phyloP scores from a whole-genome alignment of 1,140 invertebrate species.

The Pseudomyrmex dendroicus region DNA sequence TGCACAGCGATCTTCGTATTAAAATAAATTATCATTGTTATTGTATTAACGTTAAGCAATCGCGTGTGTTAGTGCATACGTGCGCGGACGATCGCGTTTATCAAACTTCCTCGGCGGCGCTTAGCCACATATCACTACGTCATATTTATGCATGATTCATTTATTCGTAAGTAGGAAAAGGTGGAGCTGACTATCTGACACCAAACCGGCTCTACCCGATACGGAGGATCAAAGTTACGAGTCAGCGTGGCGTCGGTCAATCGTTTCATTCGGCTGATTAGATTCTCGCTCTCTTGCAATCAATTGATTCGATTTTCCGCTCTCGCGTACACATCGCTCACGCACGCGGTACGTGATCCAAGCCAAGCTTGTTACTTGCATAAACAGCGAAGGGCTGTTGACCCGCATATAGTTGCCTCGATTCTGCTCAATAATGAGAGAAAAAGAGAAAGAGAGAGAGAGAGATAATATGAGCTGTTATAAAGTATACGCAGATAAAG shows the following conservation, averaged over 20 bases:
- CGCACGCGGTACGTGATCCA: constrained; percentile 38
- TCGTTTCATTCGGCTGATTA: constrained; percentile 32
- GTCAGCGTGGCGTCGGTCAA: constrained; percentile 12
- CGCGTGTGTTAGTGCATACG: not conserved
- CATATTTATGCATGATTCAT: constrained; percentile 23
- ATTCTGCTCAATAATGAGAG: constrained; percentile 18
- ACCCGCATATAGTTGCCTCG: constrained; percentile 6
- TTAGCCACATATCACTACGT: not conserved
- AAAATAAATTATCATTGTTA: too few species aligned
- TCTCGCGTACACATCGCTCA: constrained; percentile 8
- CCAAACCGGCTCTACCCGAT: not conserved
- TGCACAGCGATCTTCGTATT: too few species aligned
- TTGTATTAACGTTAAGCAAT: not conserved
- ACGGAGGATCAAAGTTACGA: not conserved
- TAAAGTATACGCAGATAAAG: too few species aligned
- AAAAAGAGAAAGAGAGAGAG: not conserved
- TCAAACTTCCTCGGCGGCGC: too few species aligned
- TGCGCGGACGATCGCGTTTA: too few species aligned
- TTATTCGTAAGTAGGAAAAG: not conserved
- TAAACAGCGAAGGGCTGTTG: constrained; percentile 31
- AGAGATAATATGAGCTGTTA: too few species aligned
- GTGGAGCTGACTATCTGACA: not conserved
- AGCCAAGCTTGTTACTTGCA: not conserved
- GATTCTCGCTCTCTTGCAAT: constrained; percentile 27
- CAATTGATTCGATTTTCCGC: constrained; percentile 7